phyloP scores from a whole-genome alignment of 2,888 invertebrate species.

The Stratiomys singularior region DNA sequence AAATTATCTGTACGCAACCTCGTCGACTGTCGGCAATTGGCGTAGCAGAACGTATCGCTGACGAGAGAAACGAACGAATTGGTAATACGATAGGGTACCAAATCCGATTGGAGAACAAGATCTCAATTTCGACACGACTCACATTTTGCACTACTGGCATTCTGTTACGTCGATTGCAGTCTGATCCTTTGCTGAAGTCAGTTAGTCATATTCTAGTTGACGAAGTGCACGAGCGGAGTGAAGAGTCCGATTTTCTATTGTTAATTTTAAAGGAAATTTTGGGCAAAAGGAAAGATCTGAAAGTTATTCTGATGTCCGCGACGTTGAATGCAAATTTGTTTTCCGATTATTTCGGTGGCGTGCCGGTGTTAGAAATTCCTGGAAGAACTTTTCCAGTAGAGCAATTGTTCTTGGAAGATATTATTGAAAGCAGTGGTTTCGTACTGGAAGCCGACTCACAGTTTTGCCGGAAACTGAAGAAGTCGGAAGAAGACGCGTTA shows the following conservation, averaged over 20 bases:
- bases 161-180: constrained; percentile 81
- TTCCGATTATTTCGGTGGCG: constrained; percentile 80
- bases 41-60: constrained; percentile 90
- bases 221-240: constrained; percentile 93
- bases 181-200: constrained; percentile 77
- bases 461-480: constrained; percentile 70
- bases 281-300: constrained; percentile 77
- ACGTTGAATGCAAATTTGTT: constrained; percentile 88
- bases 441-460: constrained; percentile 72
- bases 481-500: constrained; percentile 70
- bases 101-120: constrained; percentile 82
- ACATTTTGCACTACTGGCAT: constrained; percentile 96
- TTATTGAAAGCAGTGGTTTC: constrained; percentile 74
- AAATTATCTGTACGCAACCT: constrained; percentile 93
- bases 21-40: constrained; percentile 91
- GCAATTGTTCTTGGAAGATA: constrained; percentile 83
- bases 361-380: constrained; percentile 83
- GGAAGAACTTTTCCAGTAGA: constrained; percentile 87
- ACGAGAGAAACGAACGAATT: constrained; percentile 80
- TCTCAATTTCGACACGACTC: constrained; percentile 80
- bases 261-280: constrained; percentile 83
- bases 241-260: constrained; percentile 90
- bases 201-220: constrained; percentile 89
- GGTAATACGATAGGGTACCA: constrained; percentile 71
- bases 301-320: constrained; percentile 92